phyloP scores from a whole-genome alignment of 2,797 vertebrate species.

The Hemitrygon akajei region DNA sequence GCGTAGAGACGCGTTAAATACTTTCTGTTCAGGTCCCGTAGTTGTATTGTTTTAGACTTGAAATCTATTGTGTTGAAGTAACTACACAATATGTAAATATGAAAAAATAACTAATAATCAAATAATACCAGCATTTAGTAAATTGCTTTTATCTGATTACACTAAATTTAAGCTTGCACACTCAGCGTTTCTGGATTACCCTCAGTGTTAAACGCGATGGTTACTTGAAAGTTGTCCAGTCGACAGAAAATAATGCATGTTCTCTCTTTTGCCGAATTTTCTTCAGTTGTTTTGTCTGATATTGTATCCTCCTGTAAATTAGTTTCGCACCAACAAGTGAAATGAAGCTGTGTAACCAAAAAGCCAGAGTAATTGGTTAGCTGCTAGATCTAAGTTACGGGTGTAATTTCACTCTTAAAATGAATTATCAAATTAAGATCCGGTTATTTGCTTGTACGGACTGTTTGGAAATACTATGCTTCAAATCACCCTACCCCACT shows the following conservation, averaged over 20 bases:
- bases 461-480: neutral
- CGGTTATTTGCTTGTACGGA: neutral
- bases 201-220: neutral
- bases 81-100: neutral
- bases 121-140: neutral
- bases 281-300: neutral
- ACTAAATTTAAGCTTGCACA: neutral
- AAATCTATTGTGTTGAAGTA: neutral
- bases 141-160: neutral
- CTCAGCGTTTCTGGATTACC: neutral
- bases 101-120: neutral
- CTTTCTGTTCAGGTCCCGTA: too few species aligned
- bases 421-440: slow-evolving; percentile 17
- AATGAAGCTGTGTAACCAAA: neutral
- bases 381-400: neutral
- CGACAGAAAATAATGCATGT: too few species aligned
- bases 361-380: neutral
- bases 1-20: neutral
- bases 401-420: neutral
- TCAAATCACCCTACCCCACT: too few species aligned
- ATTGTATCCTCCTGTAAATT: neutral
- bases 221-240: neutral
- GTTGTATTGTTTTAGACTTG: neutral
- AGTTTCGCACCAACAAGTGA: slow-evolving; percentile 27
- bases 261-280: neutral